Base-by-base conservation (phyloP, 2,888 invertebrate genomes). In the Netelia fuscicornis region DNA sequence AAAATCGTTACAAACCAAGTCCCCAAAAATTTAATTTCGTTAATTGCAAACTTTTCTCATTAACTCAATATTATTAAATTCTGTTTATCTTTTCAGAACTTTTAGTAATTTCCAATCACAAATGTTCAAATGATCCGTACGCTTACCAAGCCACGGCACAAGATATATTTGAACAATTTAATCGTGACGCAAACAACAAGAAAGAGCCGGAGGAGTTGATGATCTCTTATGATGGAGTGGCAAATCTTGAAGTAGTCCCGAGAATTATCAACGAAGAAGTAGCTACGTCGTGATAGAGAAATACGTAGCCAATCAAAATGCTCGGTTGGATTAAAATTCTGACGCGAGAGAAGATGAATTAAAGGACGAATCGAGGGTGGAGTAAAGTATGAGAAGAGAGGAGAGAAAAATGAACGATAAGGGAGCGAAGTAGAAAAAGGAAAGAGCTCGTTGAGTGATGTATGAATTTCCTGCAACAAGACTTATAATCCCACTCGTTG, bases 181-280 rank as follows among this genome's bases (percentile, higher is more conserved):
- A 10, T 44, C 8, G 67, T 74, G 67, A 80, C 72, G 80, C 72
- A 74, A 58, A 80, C 67, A 72, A 30, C 30, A 30, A 30, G 6
- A 5, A 30, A 5, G 30, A 30, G 5, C 0, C 30, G 30, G 3
- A 17, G 17, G 30, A 30, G 30, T 30, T 30, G 30, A 10, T 30
- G 30, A 10, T 48, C 11, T 48, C 2, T 48, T 72, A 48, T 74
- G 65, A 74, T 30, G 72, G 42, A 74, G 72, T 25, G 58, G 64
- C 71, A 48, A 70, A 79, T 64, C 64, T 2, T 5, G 6, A 54
- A 65, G 23, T 75, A 56, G 54, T 58, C 67, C 62, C 48, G 70
- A 54, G 60, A 48, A 54, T 71, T 30, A 54, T 71, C 56, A 48
- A 11, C 48, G 9, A 48, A 48, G 2, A 48, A 11, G 6, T 48